A percentile compares a stretch with the other conserved stretches of the same genome.
phyloP scores from a whole-genome alignment of 1,140 invertebrate species.

The Euwallacea similis region DNA sequence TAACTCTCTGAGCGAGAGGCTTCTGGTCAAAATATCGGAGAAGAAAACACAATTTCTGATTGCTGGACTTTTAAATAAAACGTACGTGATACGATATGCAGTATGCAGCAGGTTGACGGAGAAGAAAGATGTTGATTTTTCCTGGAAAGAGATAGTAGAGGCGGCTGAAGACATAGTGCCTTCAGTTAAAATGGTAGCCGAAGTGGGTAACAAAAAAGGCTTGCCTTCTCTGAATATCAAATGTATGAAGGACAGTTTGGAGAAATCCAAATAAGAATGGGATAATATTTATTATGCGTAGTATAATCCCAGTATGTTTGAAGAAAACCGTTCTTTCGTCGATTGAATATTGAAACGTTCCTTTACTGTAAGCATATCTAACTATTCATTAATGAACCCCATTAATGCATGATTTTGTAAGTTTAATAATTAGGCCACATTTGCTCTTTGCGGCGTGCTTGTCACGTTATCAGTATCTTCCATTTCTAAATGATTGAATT shows the following conservation, averaged over 20 bases:
- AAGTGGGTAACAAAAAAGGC: conserved; percentile 21
- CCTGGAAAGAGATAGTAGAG: conserved; percentile 77
- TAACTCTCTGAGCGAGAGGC: conserved; percentile 71
- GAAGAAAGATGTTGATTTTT: conserved; percentile 73
- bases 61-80: conserved; percentile 67
- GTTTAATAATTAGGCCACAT: no score
- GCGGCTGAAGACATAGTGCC: conserved; percentile 56
- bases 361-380: no score
- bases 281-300: no score
- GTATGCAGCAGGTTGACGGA: conserved; percentile 75
- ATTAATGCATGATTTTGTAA: no score
- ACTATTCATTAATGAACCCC: no score
- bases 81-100: conserved; percentile 80
- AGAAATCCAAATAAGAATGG: conserved; percentile 55
- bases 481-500: no score
- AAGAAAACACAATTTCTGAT: conserved; percentile 84
- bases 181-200: conserved; percentile 6
- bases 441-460: not conserved
- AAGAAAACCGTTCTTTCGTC: no score
- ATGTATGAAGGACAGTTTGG: conserved; percentile 41
- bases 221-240: conserved; percentile 32
- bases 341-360: no score
- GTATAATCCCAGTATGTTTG: no score
- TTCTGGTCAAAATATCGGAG: conserved; percentile 75
- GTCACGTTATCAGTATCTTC: not conserved